Conservation (phyloP, 2,888 invertebrate species). For the Dolomedes plantarius region DNA sequence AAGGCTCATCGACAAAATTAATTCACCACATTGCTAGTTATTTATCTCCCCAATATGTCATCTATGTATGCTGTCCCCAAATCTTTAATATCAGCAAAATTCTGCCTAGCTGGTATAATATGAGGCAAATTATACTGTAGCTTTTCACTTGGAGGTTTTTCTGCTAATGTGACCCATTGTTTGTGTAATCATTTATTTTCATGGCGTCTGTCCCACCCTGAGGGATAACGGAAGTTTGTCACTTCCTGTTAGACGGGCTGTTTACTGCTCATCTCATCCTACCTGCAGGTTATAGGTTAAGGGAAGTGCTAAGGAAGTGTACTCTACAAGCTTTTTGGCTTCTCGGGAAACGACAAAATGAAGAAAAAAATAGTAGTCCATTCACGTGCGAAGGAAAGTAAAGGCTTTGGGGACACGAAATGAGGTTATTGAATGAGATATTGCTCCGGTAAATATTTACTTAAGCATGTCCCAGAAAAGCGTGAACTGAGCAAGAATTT, state of each 20-base stretch:
- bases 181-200: background rate
- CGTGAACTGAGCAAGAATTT: too few relatives aligned
- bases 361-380: background rate
- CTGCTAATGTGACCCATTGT: background rate
- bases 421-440: background rate
- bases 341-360: background rate
- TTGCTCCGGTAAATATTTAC: too few relatives aligned
- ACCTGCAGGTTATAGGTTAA: slow-evolving; percentile 32
- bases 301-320: slow-evolving; percentile 31
- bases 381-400: slow-evolving; percentile 21
- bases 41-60: background rate
- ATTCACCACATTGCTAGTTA: background rate
- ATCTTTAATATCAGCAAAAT: background rate
- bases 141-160: too few relatives aligned
- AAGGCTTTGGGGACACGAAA: background rate
- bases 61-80: too few relatives aligned
- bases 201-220: background rate
- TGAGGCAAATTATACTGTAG: background rate
- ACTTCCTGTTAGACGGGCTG: background rate
- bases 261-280: background rate
- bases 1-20: background rate
- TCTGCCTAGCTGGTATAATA: background rate
- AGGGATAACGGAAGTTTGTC: slow-evolving; percentile 1
- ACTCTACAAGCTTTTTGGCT: background rate
- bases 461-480: too few relatives aligned